Base-by-base conservation (phyloP, 1,140 invertebrate species). In the Micrasema minimum region DNA sequence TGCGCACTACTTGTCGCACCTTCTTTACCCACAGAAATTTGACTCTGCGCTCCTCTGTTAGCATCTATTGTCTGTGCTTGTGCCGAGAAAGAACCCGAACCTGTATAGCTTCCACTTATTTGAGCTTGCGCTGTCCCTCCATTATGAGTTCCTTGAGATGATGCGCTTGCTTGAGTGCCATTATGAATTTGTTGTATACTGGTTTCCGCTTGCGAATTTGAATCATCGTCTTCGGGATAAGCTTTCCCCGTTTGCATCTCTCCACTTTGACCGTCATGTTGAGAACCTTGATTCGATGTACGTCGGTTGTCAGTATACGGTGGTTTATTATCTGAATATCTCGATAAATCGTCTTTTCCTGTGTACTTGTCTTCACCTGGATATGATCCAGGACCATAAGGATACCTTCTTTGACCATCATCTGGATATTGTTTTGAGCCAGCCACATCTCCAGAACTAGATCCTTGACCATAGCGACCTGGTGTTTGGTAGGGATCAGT, bases 31-130 rank as follows among this genome's bases (percentile, higher is more conserved):
- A 91, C 92, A 65, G 85, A 87, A 2, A 94, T 88, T 83, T 92
- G 88, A 65, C 81, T 85, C 77, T 91, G 88, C 1, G 91, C 91
- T 64, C 90, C 90, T 79, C 91, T 89, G 70, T 89, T 89, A 20
- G 84, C 87, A 66, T 93, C 93, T 41, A 88, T 90, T 4, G 91
- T 91, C 80, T 92, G 91, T 31, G 93, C 92, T 80, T 92, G 91
- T 11, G 92, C 93, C 69, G 90, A 91, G 77, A 94, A 94, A 6
- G 91, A 89, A 43, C 92, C 92, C 53, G 87, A 85, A 6, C 91
- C 90, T 16, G 87, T 88, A 77, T 94, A 93, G 1, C 87, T 90
- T 16, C 93, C 93, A 26, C 88, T 90, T 1, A 94, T 91, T 82
- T 93, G 91, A 2, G 92, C 91, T 78, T 94, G 91, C 0, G 92